Evolutionary conservation across 2,113 vertebrate species (phyloP).

Genomic region (Carassius gibelio): DNA sequence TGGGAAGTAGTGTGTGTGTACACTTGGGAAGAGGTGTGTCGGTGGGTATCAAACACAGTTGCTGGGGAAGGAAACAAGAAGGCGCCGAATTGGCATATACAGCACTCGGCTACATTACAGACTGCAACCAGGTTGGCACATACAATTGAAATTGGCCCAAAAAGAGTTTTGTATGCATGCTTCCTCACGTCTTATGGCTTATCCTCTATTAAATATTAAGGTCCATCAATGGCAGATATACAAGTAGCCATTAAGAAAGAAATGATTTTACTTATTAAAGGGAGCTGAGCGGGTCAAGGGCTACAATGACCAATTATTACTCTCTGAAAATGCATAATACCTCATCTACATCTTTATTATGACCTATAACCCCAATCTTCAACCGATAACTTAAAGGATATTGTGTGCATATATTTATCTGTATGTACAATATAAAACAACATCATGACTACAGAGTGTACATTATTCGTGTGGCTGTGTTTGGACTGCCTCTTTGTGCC

Average conservation of each 20-base stretch:
- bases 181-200: conserved; percentile 31
- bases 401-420: conserved; percentile 75
- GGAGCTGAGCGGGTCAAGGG: conserved; percentile 37
- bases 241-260: conserved; percentile 38
- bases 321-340: conserved; percentile 63
- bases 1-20: neutral
- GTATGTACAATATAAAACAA: conserved; percentile 82
- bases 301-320: conserved; percentile 37
- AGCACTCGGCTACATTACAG: conserved; percentile 53
- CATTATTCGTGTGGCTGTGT: conserved; percentile 64
- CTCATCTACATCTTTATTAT: conserved; percentile 48
- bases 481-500: conserved; percentile 62
- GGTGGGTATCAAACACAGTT: conserved; percentile 7
- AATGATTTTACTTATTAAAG: conserved; percentile 35
- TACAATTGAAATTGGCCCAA: conserved; percentile 43
- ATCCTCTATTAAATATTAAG: conserved; percentile 14
- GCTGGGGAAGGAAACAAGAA: conserved; percentile 37
- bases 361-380: conserved; percentile 39
- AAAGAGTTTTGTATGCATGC: neutral
- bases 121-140: conserved; percentile 31
- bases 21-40: neutral
- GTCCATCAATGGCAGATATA: conserved; percentile 39
- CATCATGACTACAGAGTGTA: conserved; percentile 74
- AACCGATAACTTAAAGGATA: conserved; percentile 73
- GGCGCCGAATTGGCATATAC: conserved; percentile 54